phyloP scores from a whole-genome alignment of 1,140 invertebrate species.

The Drosophila elegans region DNA sequence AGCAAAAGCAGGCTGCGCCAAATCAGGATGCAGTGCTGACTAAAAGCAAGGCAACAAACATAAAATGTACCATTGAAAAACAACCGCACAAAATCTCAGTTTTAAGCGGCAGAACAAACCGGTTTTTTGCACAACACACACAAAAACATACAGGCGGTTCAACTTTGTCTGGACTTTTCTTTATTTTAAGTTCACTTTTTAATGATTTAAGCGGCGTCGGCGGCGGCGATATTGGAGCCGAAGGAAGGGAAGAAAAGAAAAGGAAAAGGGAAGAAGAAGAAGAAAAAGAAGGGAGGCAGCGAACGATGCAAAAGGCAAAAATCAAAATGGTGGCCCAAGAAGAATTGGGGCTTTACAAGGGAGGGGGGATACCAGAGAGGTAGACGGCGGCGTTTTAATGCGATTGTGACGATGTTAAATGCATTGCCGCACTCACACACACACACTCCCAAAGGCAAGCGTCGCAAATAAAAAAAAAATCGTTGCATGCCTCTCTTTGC shows the following conservation, averaged over 20 bases:
- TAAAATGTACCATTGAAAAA: slow-evolving; percentile 30
- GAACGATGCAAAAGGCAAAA: slow-evolving; percentile 62
- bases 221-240: slow-evolving; percentile 25
- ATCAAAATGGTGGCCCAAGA: slow-evolving; percentile 79
- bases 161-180: slow-evolving; percentile 80
- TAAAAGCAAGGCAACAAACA: slow-evolving; percentile 68
- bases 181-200: slow-evolving; percentile 83
- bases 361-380: slow-evolving; percentile 30
- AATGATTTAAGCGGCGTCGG: slow-evolving; percentile 71
- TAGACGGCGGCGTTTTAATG: slow-evolving; percentile 62
- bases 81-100: slow-evolving; percentile 26
- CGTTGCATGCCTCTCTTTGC: slow-evolving; percentile 42
- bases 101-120: slow-evolving; percentile 58
- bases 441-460: slow-evolving; percentile 13
- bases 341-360: slow-evolving; percentile 10
- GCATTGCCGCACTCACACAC: slow-evolving; percentile 59
- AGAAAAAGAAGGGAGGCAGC: slow-evolving; percentile 16
- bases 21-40: slow-evolving; percentile 15
- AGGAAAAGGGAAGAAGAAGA: slow-evolving; percentile 16
- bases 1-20: slow-evolving; percentile 33
- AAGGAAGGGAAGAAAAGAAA: slow-evolving; percentile 8
- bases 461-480: slow-evolving; percentile 42
- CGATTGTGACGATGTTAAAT: slow-evolving; percentile 81
- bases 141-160: slow-evolving; percentile 11
- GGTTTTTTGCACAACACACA: slow-evolving; percentile 52